Base-by-base conservation (phyloP, 2,888 invertebrate species). In the Holacanthella duospinosa region DNA sequence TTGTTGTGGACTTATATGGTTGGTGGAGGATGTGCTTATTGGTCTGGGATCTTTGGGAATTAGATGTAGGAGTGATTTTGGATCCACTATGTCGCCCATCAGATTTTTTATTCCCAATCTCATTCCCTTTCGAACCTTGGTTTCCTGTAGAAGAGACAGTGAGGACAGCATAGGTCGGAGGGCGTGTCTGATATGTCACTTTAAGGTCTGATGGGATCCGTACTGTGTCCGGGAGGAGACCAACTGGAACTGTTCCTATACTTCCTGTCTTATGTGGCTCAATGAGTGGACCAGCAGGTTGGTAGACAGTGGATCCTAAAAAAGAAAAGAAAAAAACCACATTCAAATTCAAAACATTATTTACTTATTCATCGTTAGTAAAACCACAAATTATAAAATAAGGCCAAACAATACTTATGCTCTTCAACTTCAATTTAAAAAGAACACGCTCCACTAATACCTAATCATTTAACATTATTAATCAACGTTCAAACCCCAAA, bases 211-310 rank as follows among this genome's bases (percentile, higher is more conserved):
- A 67, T 43, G 72, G 72, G 25, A 73, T 66, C 60, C 68, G 59
- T 43, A 73, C 72, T 2, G 70, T 67, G 63, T 72, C 71, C 16
- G 72, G 72, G n/a, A 72, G 64, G 29, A 72, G 48, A 48, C 68
- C 68, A 43, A 64, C 55, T 12, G 69, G 66, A 19, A 67, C 64
- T n/a, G 55, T 29, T 12, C 55, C 54, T 28, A 57, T 26, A 29
- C 58, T 57, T 27, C 61, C 27, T 59, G 61, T 64, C 60, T 72
- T 72, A 55, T 73, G 72, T n/a, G 71, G 72, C 54, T 73, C 72
- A 24, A 92, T 91, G 78, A 92, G 82, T 73, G 93, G 92, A 70
- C 92, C 92, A 74, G 92, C 91, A 74, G 92, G 92, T 80, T 92
- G 92, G 81, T 91, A 92, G 25, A 71, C 69, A 12, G 71, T 71